phyloP scores from a whole-genome alignment of 2,888 invertebrate species.

The Amorpha juglandis region DNA sequence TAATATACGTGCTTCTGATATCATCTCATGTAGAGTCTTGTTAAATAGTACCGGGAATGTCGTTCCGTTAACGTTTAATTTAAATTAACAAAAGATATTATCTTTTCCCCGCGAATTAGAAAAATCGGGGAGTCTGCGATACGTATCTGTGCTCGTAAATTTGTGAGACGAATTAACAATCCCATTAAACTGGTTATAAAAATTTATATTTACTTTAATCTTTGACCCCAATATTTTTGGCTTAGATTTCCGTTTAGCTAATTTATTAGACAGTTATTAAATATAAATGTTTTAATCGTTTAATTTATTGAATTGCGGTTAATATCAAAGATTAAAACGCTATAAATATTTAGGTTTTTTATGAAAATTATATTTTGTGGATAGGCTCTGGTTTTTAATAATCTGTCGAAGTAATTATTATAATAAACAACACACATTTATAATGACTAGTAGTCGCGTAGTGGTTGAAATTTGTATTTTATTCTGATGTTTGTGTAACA shows the following conservation, averaged over 20 bases:
- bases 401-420: too few species aligned
- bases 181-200: slow-evolving; percentile 20
- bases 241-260: slow-evolving; percentile 12
- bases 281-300: slow-evolving; percentile 12
- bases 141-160: slow-evolving; percentile 43
- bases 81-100: slow-evolving; percentile 52
- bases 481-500: too few species aligned
- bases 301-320: neutral
- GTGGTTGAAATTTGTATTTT: too few species aligned
- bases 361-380: neutral
- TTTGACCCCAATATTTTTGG: slow-evolving; percentile 21
- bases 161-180: slow-evolving; percentile 18
- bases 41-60: slow-evolving; percentile 50
- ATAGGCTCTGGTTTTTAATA: too few species aligned
- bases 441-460: too few species aligned
- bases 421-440: too few species aligned
- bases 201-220: slow-evolving; percentile 22
- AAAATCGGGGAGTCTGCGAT: slow-evolving; percentile 50
- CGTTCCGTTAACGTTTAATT: slow-evolving; percentile 46
- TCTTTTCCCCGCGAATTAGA: slow-evolving; percentile 53
- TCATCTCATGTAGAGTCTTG: slow-evolving; percentile 43
- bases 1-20: slow-evolving; percentile 37
- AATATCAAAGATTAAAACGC: neutral
- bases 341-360: neutral
- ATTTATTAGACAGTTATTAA: slow-evolving; percentile 18